Conservation (phyloP, 2,797 vertebrate genomes). For the Tolypeutes matacus region DNA sequence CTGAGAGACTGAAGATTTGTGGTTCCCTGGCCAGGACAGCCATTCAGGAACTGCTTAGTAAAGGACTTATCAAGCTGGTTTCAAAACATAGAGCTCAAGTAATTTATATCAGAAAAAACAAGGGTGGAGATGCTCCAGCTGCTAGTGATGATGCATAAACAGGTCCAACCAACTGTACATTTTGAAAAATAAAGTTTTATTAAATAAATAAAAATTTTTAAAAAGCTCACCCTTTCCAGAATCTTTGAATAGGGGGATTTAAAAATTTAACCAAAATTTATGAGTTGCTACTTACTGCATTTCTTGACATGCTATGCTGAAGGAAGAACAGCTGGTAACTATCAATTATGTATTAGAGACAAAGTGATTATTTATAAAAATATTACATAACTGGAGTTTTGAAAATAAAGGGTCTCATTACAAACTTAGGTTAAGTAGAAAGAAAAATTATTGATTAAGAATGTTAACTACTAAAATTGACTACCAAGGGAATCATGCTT, state of each 20-base stretch:
- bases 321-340: background rate
- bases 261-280: conserved; percentile 47
- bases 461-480: background rate
- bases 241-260: background rate
- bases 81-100: too few relatives aligned
- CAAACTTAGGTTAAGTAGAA: background rate
- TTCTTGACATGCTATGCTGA: background rate
- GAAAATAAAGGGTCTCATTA: background rate
- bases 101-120: too few relatives aligned
- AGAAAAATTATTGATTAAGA: background rate
- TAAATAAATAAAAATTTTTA: too few relatives aligned
- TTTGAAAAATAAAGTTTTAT: too few relatives aligned
- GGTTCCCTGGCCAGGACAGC: too few relatives aligned
- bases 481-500: background rate
- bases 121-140: too few relatives aligned
- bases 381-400: background rate
- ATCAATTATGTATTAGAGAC: background rate
- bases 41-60: too few relatives aligned
- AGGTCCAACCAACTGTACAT: too few relatives aligned
- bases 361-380: conserved; percentile 10
- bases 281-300: background rate
- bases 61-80: too few relatives aligned
- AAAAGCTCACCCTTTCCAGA: background rate
- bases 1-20: too few relatives aligned
- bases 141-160: too few relatives aligned